Conservation (phyloP, 2,797 vertebrate genomes). For the Lagodon rhomboides region DNA sequence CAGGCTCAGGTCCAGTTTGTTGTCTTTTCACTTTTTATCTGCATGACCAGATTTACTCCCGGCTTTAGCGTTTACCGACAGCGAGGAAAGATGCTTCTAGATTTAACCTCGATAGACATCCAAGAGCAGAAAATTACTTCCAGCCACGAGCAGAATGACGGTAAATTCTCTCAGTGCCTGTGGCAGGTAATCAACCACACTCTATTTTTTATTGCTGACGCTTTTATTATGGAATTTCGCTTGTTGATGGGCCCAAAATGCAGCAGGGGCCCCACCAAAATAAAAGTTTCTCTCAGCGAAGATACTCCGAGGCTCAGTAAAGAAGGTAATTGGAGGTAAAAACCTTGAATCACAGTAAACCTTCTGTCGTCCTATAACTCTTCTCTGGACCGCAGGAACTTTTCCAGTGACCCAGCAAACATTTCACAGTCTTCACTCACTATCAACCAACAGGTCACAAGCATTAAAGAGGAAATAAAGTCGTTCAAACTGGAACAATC, state of each 20-base stretch:
- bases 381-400: background rate
- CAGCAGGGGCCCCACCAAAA: conserved; percentile 17
- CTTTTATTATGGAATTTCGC: conserved; percentile 12
- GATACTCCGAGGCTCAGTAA: conserved; percentile 8
- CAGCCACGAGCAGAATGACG: conserved; percentile 6
- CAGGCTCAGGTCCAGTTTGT: background rate
- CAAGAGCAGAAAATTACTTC: conserved; percentile 16
- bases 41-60: conserved; percentile 15
- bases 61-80: background rate
- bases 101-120: conserved; percentile 11
- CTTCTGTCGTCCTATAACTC: no score
- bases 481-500: background rate
- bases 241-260: conserved; percentile 3
- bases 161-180: conserved; percentile 15
- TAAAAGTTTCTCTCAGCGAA: background rate
- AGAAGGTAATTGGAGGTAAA: conserved; percentile 20
- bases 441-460: background rate
- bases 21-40: conserved; percentile 18
- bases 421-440: background rate
- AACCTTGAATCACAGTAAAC: conserved; percentile 6
- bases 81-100: conserved; percentile 12
- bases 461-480: background rate
- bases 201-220: conserved; percentile 10
- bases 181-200: conserved; percentile 20
- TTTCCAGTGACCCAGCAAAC: background rate